Percentiles rank a stretch among this genome's conserved stretches.
Conservation (phyloP, 2,888 invertebrate genomes). For the Eurois occulta region DNA sequence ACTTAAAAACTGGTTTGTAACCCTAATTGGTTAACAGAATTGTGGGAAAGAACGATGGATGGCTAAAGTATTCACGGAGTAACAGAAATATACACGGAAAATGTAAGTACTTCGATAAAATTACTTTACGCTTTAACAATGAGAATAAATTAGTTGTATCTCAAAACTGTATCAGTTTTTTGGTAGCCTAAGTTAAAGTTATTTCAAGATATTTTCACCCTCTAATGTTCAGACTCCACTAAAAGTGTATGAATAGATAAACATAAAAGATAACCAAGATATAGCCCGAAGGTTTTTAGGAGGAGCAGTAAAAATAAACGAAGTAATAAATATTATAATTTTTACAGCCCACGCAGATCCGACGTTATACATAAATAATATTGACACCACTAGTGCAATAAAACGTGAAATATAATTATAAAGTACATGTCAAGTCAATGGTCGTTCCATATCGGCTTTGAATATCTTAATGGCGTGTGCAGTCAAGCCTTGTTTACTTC, state of each 20-base stretch:
- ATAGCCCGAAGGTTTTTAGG: conserved; percentile 53
- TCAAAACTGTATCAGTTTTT: conserved; percentile 1
- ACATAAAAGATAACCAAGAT: conserved; percentile 63
- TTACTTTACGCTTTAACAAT: conserved; percentile 5
- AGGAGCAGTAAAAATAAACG: conserved; percentile 56
- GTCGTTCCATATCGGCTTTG: conserved; percentile 76
- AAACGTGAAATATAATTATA: conserved; percentile 74
- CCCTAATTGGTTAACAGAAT: conserved; percentile 56
- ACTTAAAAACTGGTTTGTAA: conserved; percentile 69
- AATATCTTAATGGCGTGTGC: conserved; percentile 86
- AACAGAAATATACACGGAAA: conserved; percentile 46
- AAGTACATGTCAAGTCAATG: conserved; percentile 77
- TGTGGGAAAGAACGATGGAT: conserved; percentile 49
- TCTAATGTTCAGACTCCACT: conserved; percentile 36
- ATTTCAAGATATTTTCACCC: conserved; percentile 27
- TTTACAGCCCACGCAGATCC: conserved; percentile 53
- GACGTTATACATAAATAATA: conserved; percentile 65
- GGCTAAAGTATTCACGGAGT: conserved; percentile 24
- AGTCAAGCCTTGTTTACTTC: conserved; percentile 83
- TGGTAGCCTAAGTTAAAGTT: conserved; percentile 18
- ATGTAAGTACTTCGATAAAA: conserved; percentile 16
- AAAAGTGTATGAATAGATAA: conserved; percentile 69
- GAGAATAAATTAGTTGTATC: conserved; percentile 19
- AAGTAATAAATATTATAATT: conserved; percentile 72
- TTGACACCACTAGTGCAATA: conserved; percentile 63